phyloP scores from a whole-genome alignment of 64 coral and sea anemone genomes.

The Cladopsammia gracilis region DNA sequence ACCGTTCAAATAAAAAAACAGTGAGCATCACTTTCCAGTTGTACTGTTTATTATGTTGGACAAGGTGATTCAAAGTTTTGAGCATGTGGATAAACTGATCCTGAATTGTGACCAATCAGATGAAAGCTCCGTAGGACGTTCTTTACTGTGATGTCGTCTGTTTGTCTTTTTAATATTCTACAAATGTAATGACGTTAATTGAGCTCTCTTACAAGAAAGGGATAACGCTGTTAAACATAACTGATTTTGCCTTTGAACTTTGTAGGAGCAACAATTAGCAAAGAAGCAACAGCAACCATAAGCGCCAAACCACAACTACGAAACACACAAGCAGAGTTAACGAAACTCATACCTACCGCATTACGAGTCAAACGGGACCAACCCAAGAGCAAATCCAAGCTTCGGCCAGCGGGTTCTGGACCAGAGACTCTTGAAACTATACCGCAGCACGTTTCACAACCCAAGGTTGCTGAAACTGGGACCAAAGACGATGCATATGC shows the following conservation, averaged over 20 bases:
- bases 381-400: slow-evolving; percentile 84
- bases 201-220: no score
- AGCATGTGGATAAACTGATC: no score
- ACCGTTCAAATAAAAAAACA: no score
- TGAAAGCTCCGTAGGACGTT: no score
- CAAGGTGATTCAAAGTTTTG: no score
- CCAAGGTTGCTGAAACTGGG: slow-evolving; percentile 69
- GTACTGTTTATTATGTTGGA: no score
- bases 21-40: no score
- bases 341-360: slow-evolving; percentile 93
- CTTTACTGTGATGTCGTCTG: no score
- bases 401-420: slow-evolving; percentile 33
- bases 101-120: no score
- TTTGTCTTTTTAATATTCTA: no score
- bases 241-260: not conserved
- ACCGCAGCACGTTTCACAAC: slow-evolving; percentile 70
- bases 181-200: no score
- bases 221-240: not conserved
- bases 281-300: slow-evolving; percentile 81
- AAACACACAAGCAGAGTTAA: slow-evolving; percentile 97
- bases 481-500: slow-evolving; percentile 99
- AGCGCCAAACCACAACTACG: slow-evolving; percentile 95
- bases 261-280: slow-evolving; percentile 77
- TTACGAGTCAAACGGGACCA: slow-evolving; percentile 95
- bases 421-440: slow-evolving; percentile 76